Evolutionary conservation across 1,140 invertebrate genomes (phyloP), one percentile per base, ranked within the genome.

Genomic region (Chymomyza costata): DNA sequence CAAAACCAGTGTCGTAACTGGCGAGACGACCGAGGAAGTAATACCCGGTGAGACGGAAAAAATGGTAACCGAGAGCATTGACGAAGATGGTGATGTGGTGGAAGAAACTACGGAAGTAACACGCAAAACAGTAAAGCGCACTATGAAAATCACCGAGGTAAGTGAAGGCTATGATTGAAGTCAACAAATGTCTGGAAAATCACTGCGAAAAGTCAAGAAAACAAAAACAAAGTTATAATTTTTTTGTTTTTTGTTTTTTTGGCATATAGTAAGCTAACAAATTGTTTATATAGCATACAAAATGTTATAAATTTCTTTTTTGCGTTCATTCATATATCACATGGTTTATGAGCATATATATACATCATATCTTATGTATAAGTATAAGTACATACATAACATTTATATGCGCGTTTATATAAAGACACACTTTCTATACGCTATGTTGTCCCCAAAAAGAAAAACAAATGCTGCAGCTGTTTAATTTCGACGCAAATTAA

Each of bases 141-240:
- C 82, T 46, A 84, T 84, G 82, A 84, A 84, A 76, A 84, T 84
- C 31, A 84, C 82, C 39, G 82, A 84, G 82, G 82, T 84, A 31
- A 78, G 82, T 81, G 1, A 28, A 28, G 10, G 25, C 5, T 10
- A 5, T 5, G 25, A 10, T 28, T 5, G 5, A 28, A 28, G 5
- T 28, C 10, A 10, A 10, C 5, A 10, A 28, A 6, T 28, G 25
- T 28, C 10, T 28, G 5, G 10, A 28, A 28, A 6, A 6, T 10
- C 10, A 10, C 25, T 28, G 25, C 25, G 10, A 28, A 6, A 28
- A 6, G 25, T 28, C 25, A 28, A 28, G 25, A 28, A 28, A 28
- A 28, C 25, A 28, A 28, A 28, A 28, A 6, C 5, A 28, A 10
- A 28, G 5, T 28, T 28, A 10, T 6, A 28, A 28, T 5, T 28